A percentile compares a stretch with the other conserved stretches of the same genome.
Evolutionary conservation across 2,888 invertebrate genomes (phyloP).

Genomic region (Ceraclea dissimilis): DNA sequence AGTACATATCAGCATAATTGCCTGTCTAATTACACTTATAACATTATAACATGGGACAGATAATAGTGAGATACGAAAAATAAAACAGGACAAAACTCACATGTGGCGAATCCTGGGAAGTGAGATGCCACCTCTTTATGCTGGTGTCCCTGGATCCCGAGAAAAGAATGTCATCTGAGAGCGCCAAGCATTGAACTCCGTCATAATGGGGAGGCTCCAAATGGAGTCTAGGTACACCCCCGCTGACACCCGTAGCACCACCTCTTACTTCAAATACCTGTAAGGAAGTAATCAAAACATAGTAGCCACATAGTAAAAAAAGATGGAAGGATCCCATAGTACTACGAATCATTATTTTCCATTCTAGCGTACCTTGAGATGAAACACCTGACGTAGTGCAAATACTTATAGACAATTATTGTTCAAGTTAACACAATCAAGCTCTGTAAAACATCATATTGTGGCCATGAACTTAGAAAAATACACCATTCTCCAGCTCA

Average conservation of each 20-base stretch:
- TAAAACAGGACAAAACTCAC: too few species aligned
- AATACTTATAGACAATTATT: too few species aligned
- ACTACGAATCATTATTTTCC: background rate
- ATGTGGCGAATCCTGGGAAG: conserved; percentile 50
- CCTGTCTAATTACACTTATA: too few species aligned
- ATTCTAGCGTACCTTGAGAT: too few species aligned
- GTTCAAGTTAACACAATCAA: too few species aligned
- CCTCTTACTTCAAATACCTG: conserved; percentile 38
- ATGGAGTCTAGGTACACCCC: conserved; percentile 51
- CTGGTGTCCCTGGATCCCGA: conserved; percentile 80
- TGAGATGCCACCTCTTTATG: conserved; percentile 77
- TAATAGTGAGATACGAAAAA: too few species aligned
- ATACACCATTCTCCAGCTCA: too few species aligned
- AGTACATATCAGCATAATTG: too few species aligned
- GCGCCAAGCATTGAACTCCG: conserved; percentile 74
- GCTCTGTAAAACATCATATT: too few species aligned
- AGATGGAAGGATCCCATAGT: background rate
- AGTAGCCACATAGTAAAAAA: background rate
- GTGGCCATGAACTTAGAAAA: too few species aligned
- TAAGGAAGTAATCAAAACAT: conserved; percentile 6
- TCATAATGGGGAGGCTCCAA: conserved; percentile 85
- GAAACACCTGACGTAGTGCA: too few species aligned
- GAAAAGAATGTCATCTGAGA: conserved; percentile 61
- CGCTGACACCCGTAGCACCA: conserved; percentile 38
- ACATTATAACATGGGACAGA: too few species aligned